phyloP scores from a whole-genome alignment of 2,888 invertebrate species.

The Cephus runcator region DNA sequence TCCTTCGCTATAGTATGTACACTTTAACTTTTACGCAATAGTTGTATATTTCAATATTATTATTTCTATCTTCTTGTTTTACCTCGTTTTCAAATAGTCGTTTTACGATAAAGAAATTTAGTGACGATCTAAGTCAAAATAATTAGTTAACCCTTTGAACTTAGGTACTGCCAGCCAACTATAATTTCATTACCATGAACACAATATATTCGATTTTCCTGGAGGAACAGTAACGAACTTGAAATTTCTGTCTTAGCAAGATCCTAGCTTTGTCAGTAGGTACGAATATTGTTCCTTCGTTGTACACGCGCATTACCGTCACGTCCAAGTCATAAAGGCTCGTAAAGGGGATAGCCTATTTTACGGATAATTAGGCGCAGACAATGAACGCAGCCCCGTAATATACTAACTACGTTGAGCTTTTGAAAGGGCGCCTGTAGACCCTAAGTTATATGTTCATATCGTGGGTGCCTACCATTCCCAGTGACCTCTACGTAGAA shows the following conservation, averaged over 20 bases:
- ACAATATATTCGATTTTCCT: neutral
- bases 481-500: neutral
- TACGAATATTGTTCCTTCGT: neutral
- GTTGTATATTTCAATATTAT: neutral
- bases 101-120: neutral
- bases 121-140: neutral
- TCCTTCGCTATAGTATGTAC: neutral
- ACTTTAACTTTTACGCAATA: neutral
- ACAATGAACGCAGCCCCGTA: conserved; percentile 21
- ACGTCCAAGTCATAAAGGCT: conserved; percentile 23
- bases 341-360: conserved; percentile 27
- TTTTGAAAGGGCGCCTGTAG: neutral
- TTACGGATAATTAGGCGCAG: conserved; percentile 37
- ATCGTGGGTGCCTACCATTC: neutral
- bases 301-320: neutral
- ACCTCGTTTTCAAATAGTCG: neutral
- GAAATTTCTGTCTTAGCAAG: neutral
- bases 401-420: conserved; percentile 1
- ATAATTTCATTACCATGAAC: neutral
- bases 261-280: neutral
- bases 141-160: neutral
- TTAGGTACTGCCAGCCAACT: neutral
- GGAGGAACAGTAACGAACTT: neutral
- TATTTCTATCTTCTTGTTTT: neutral
- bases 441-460: neutral